Base-by-base conservation (phyloP, 1,140 invertebrate species). In the Kradibia gibbosae region DNA sequence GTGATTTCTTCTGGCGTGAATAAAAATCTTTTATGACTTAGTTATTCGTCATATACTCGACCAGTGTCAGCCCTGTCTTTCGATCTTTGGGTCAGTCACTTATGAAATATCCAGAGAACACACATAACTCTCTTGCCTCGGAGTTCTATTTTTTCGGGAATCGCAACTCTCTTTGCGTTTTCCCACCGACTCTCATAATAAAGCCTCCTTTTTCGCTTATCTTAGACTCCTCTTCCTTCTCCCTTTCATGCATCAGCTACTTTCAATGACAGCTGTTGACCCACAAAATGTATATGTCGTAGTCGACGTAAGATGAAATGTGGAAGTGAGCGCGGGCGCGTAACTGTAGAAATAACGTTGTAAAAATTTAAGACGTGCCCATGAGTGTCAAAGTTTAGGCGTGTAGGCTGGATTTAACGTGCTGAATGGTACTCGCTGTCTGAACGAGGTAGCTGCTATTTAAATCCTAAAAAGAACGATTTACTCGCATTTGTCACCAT, bases 231-330 rank as follows among this genome's bases (percentile, higher is more conserved):
- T 74, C 0, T 5, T 8, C 31, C 31, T 31, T 34, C 7, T 70
- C 42, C n/a, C 15, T 73, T 80, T 72, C 31, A 74, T 57, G 3
- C 8, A 50, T 57, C 57, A 25, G 57, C 71, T n/a, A 65, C 65
- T 65, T 34, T 67, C 72, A 75, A 81, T 81, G 79, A 75, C 72
- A 45, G 79, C 72, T 70, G 74, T 76, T 81, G 80, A 76, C 80
- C 80, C 62, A 81, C 62, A 81, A 77, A 62, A 57, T 36, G 45
- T 53, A 70, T 2, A 72, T 73, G 50, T 75, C 31, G 50, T 31
- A 5, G n/a, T 28, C 60, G 25, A 28, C 11, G 36, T 39, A 36
- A 25, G 42, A 5, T n/a, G 11, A 36, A 67, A 25, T 65, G 3
- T 13, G 25, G 31, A 42, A 22, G 28, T 34, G 22, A 22, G 45